phyloP scores from a whole-genome alignment of 1,140 invertebrate genomes.

The Sycobia sp. region DNA sequence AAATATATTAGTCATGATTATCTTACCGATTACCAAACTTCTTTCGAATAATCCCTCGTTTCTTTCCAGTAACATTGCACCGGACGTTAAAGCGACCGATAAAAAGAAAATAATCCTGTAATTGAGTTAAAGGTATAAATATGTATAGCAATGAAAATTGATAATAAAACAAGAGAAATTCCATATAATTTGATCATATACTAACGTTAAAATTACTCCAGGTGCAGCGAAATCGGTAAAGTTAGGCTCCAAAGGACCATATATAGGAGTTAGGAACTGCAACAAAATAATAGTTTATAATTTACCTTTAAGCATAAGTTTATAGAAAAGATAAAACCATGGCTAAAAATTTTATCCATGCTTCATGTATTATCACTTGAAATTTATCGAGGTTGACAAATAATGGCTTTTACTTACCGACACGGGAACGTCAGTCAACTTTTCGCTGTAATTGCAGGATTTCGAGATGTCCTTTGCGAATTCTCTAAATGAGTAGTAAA shows the following conservation, averaged over 20 bases:
- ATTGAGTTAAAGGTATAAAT: conserved; percentile 28
- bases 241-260: conserved; percentile 81
- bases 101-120: conserved; percentile 92
- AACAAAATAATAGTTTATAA: conserved; percentile 1
- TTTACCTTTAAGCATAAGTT: too few species aligned
- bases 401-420: conserved; percentile 56
- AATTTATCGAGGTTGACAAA: background rate
- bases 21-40: conserved; percentile 79
- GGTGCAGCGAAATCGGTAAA: conserved; percentile 95
- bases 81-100: conserved; percentile 89
- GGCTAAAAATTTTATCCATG: background rate
- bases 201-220: conserved; percentile 88
- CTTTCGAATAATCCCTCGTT: conserved; percentile 89
- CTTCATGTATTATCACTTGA: too few species aligned
- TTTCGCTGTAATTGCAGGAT: conserved; percentile 74
- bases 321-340: background rate
- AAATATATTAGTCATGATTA: too few species aligned
- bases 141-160: background rate
- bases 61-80: conserved; percentile 87
- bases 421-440: conserved; percentile 74
- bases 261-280: conserved; percentile 82
- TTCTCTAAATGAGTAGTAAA: conserved; percentile 75
- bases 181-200: conserved; percentile 19
- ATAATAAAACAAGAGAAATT: too few species aligned
- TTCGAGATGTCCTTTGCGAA: conserved; percentile 72